Evolutionary conservation across 1,140 invertebrate genomes (phyloP).

Genomic region (Drosophila equinoxialis): DNA sequence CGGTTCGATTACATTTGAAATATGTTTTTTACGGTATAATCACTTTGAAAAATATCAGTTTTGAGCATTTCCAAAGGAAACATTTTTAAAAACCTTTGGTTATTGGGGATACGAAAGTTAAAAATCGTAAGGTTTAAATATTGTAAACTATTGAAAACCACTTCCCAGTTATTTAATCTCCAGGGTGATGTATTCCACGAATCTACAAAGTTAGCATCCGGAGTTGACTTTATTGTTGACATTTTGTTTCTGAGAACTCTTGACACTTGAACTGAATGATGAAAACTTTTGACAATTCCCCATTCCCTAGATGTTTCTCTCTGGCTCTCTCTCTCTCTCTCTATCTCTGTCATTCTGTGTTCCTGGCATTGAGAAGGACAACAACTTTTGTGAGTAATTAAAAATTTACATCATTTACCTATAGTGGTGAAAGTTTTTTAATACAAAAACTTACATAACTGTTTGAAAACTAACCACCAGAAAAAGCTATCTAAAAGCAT

Average conservation of each 20-base stretch:
- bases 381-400: conserved; percentile 74
- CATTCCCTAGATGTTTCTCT: not conserved
- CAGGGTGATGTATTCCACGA: no score
- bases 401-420: conserved; percentile 80
- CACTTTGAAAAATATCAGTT: no score
- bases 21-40: no score
- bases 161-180: no score
- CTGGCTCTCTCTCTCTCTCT: not conserved
- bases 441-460: conserved; percentile 64
- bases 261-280: conserved; percentile 75
- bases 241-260: conserved; percentile 37
- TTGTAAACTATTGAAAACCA: no score
- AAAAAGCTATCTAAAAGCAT: conserved; percentile 59
- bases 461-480: conserved; percentile 54
- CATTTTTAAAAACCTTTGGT: no score
- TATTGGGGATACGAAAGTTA: no score
- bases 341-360: not conserved
- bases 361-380: conserved; percentile 27
- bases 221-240: conserved; percentile 3
- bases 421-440: conserved; percentile 70
- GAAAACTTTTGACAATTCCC: conserved; percentile 60
- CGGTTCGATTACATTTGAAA: no score
- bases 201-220: no score
- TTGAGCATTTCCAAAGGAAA: no score
- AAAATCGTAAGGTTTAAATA: no score